A percentile compares a stretch with the other conserved stretches of the same genome.
Conservation (phyloP, 2,113 vertebrate genomes). For the Stigmatopora nigra region DNA sequence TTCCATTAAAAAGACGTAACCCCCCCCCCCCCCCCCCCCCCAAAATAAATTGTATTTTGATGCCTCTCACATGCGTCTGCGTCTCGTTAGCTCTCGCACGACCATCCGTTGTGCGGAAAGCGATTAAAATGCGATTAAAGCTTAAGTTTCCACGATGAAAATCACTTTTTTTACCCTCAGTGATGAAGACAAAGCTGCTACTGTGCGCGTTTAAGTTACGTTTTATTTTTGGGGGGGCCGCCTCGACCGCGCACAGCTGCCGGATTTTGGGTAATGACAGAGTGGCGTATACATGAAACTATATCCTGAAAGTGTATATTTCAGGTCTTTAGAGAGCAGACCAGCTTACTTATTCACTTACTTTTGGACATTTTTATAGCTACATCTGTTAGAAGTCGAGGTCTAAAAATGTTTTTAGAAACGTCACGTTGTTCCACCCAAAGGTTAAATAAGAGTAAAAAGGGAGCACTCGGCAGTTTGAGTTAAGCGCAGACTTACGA, state of each 20-base stretch:
- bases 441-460: background rate
- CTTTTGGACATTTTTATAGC: background rate
- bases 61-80: background rate
- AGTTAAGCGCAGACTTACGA: background rate
- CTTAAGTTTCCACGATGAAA: background rate
- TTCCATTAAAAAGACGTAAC: background rate
- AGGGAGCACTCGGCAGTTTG: background rate
- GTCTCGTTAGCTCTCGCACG: background rate
- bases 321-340: background rate
- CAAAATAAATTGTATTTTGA: background rate
- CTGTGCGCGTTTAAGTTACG: background rate
- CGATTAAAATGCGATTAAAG: background rate
- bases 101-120: background rate
- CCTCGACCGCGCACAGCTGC: conserved; percentile 2
- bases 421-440: background rate
- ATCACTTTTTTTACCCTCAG: background rate
- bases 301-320: background rate
- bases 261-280: conserved; percentile 5
- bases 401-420: background rate
- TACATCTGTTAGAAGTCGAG: background rate
- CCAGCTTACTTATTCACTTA: background rate
- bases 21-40: no score
- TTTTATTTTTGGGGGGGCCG: background rate
- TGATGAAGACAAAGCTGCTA: background rate
- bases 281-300: background rate